Percentiles rank a stretch among this genome's conserved stretches.
These are phyloP conservation scores for Meteorus colon DNA, from an alignment of 2,888 invertebrate genomes.

Conservation along the genomic window DNA sequence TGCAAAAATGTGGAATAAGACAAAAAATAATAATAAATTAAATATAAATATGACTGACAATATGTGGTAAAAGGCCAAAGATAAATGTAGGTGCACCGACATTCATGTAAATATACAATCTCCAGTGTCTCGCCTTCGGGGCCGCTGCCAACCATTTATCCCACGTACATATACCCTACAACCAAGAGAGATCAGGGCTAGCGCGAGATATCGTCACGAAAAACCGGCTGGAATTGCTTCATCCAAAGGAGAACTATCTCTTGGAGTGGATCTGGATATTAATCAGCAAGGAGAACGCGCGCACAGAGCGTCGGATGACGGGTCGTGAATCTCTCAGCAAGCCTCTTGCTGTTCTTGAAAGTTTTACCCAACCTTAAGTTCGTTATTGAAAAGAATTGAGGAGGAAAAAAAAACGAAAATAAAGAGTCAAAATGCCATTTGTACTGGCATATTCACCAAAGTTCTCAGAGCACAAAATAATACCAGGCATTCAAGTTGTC, in stretches of 20 bases:
- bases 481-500: neutral
- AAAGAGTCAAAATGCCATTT: slow-evolving; percentile 37
- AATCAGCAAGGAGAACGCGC: slow-evolving; percentile 57
- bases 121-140: slow-evolving; percentile 15
- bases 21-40: slow-evolving; percentile 9
- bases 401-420: slow-evolving; percentile 31
- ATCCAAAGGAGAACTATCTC: slow-evolving; percentile 68
- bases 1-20: neutral
- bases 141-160: slow-evolving; percentile 11
- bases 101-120: slow-evolving; percentile 11
- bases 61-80: slow-evolving; percentile 6
- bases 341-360: slow-evolving; percentile 14
- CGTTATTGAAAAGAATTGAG: slow-evolving; percentile 46
- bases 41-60: slow-evolving; percentile 22
- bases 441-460: neutral
- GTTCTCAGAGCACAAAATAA: neutral
- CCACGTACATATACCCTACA: slow-evolving; percentile 45
- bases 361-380: neutral
- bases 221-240: slow-evolving; percentile 69
- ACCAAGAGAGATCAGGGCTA: slow-evolving; percentile 50
- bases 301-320: slow-evolving; percentile 30
- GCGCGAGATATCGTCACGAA: slow-evolving; percentile 65
- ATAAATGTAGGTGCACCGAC: slow-evolving; percentile 16
- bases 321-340: slow-evolving; percentile 42
- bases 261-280: slow-evolving; percentile 67